phyloP scores from a whole-genome alignment of 1,140 invertebrate species.

The Cyphomyrmex costatus region DNA sequence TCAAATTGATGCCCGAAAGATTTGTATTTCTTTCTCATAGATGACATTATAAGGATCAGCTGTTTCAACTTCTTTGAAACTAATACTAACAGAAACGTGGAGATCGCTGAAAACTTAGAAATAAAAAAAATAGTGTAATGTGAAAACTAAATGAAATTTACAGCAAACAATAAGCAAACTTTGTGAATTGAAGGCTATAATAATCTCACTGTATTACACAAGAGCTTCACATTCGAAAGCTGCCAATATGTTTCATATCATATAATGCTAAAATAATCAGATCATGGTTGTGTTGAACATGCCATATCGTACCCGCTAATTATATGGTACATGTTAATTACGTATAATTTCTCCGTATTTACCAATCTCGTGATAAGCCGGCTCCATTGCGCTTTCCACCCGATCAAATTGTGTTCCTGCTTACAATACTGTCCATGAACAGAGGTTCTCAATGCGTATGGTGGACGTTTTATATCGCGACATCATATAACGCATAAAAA shows the following conservation, averaged over 20 bases:
- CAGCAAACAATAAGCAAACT: not conserved
- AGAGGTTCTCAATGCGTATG: constrained; percentile 34
- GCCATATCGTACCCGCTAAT: constrained; percentile 53
- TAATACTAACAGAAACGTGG: not conserved
- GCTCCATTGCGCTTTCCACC: constrained; percentile 14
- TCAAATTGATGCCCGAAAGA: not conserved
- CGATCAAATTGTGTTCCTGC: constrained; percentile 43
- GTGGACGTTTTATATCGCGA: not conserved
- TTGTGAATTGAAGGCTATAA: not conserved
- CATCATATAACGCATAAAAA: not conserved
- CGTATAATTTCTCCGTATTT: constrained; percentile 62
- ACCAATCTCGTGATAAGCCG: constrained; percentile 58
- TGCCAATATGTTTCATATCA: constrained; percentile 37
- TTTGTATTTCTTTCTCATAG: not conserved
- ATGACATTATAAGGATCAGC: not conserved
- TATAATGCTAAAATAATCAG: constrained; percentile 61
- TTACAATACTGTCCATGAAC: constrained; percentile 30
- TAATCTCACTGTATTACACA: not conserved
- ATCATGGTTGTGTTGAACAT: constrained; percentile 49
- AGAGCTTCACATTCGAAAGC: not conserved
- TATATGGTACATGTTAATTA: constrained; percentile 60
- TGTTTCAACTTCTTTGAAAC: constrained; percentile 1
- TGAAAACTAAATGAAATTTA: not conserved
- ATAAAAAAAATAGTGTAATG: not conserved
- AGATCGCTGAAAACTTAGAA: not conserved